Evolutionary conservation across 2,113 vertebrate genomes (phyloP).

Genomic region (Channa argus): DNA sequence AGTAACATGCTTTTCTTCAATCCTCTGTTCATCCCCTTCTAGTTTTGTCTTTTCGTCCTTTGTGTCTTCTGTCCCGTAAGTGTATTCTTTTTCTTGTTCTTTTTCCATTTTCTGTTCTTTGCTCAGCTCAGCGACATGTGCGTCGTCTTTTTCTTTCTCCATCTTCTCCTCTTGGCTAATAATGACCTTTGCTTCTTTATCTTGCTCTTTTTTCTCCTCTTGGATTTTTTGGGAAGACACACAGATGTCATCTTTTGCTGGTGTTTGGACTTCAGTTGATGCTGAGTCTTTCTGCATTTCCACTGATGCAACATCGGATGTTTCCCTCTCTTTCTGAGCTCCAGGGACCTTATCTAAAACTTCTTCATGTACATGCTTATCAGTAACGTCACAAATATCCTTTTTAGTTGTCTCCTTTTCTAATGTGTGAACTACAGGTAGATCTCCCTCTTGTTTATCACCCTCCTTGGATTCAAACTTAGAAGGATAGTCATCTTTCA

Average conservation of each 20-base stretch:
- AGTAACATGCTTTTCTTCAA: conserved; percentile 26
- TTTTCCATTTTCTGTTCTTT: conserved; percentile 81
- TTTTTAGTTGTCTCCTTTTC: conserved; percentile 38
- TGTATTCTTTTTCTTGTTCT: conserved; percentile 76
- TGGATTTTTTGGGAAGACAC: conserved; percentile 12
- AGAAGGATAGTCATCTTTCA: conserved; percentile 12
- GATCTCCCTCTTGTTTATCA: conserved; percentile 35
- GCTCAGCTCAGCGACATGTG: conserved; percentile 74
- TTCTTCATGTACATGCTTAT: conserved; percentile 19
- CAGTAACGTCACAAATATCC: conserved; percentile 17
- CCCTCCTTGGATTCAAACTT: conserved; percentile 33
- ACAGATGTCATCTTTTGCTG: conserved; percentile 20
- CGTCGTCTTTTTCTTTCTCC: conserved; percentile 76
- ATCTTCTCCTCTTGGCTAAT: conserved; percentile 50
- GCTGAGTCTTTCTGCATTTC: conserved; percentile 23
- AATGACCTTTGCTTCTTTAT: conserved; percentile 13
- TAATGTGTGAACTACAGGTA: not conserved
- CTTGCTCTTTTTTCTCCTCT: conserved; percentile 33
- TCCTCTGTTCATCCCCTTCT: conserved; percentile 23
- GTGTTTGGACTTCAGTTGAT: conserved; percentile 15
- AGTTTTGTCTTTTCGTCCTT: conserved; percentile 57
- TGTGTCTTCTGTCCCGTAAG: conserved; percentile 54
- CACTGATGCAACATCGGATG: not conserved
- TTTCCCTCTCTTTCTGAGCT: conserved; percentile 36
- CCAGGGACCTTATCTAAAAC: conserved; percentile 18